Conservation (phyloP, 2,888 invertebrate species). For the Drosophila gaucha region DNA sequence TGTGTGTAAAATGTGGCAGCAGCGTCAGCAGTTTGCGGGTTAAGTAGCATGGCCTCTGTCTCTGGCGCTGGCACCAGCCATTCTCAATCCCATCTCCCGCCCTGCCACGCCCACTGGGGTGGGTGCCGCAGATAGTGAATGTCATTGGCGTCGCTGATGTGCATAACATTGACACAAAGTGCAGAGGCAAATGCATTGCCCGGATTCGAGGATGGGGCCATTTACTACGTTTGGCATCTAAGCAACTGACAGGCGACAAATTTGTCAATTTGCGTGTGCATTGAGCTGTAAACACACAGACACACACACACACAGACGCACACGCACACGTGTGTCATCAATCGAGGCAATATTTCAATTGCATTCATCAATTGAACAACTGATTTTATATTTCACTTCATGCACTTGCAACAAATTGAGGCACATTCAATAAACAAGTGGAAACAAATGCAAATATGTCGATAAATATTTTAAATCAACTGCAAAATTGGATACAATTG, state of each 20-base stretch:
- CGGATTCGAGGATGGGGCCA: conserved; percentile 25
- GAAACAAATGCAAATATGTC: not conserved
- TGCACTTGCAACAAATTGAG: conserved; percentile 10
- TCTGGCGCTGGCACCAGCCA: conserved; percentile 23
- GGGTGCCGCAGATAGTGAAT: conserved; percentile 44
- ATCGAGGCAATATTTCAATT: conserved; percentile 14
- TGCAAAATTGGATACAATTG: not conserved
- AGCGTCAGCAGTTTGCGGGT: conserved; percentile 69
- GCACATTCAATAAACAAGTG: conserved; percentile 2
- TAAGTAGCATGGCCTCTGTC: conserved; percentile 69
- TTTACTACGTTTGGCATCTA: conserved; percentile 33
- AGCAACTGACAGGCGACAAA: conserved; percentile 53
- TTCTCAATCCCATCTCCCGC: not conserved
- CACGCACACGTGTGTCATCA: not conserved
- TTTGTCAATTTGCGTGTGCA: conserved; percentile 43
- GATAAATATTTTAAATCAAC: not conserved
- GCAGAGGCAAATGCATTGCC: conserved; percentile 43
- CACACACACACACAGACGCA: not conserved
- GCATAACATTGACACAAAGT: conserved; percentile 78
- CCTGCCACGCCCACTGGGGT: not conserved
- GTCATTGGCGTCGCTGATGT: conserved; percentile 68
- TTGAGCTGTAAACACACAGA: conserved; percentile 10
- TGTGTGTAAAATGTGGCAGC: conserved; percentile 46
- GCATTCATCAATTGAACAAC: conserved; percentile 3
- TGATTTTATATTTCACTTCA: conserved; percentile 8